Conservation (phyloP, 1,140 invertebrate species). For the Sarcophaga bullata region DNA sequence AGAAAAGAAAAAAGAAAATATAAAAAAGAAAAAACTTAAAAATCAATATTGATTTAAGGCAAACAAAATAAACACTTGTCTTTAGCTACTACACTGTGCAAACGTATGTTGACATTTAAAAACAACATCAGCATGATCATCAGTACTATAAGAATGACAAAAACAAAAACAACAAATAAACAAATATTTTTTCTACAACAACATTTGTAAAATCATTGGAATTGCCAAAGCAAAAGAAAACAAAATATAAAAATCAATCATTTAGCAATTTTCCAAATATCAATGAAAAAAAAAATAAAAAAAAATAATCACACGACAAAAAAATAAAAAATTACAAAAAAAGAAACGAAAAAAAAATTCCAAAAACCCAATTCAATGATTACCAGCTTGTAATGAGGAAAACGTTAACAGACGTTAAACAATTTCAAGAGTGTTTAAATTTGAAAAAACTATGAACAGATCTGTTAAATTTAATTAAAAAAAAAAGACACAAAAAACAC, state of each 20-base stretch:
- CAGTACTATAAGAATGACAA: background rate
- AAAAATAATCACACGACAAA: background rate
- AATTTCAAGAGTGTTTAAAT: no score
- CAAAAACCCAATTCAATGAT: no score
- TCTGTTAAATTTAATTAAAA: no score
- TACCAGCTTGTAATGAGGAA: no score
- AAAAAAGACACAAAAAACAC: no score
- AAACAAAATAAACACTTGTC: background rate
- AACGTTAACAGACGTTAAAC: no score
- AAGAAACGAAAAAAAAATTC: background rate
- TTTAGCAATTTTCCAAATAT: conserved; percentile 37
- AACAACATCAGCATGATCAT: background rate
- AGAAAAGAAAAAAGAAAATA: background rate
- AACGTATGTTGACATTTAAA: conserved; percentile 31
- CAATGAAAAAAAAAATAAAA: background rate
- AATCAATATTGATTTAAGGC: background rate
- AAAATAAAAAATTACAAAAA: background rate
- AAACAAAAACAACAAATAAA: background rate
- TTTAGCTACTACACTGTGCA: conserved; percentile 27
- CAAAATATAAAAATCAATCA: conserved; percentile 27
- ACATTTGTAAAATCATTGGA: conserved; percentile 26
- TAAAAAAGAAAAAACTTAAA: background rate
- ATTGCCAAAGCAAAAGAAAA: background rate
- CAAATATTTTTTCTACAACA: background rate
- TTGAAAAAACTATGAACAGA: no score